These are phyloP conservation scores for Hypanus sabinus DNA, from an alignment of 2,113 vertebrate species.

Conservation along the genomic window DNA sequence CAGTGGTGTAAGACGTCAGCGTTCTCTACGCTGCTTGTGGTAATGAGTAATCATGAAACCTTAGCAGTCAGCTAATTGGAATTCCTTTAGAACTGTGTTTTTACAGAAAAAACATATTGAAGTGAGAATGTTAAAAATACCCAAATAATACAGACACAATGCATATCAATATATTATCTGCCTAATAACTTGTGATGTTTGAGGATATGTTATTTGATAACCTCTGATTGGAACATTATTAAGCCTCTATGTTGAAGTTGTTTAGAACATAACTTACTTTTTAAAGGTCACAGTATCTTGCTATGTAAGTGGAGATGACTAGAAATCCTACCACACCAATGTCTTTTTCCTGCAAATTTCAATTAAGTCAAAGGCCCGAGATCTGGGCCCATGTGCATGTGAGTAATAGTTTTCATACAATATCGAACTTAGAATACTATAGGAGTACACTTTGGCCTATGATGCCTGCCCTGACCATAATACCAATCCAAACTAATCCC, in stretches of 20 bases:
- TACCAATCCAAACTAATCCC: too few relatives aligned
- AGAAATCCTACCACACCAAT: background rate
- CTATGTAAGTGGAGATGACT: background rate
- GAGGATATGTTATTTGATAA: background rate
- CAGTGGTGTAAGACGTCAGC: background rate
- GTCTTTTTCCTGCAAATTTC: too few relatives aligned
- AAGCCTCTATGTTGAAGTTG: background rate
- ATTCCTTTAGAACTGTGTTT: background rate
- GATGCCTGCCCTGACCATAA: too few relatives aligned
- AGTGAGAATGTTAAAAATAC: background rate
- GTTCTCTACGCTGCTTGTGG: background rate
- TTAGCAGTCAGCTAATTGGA: background rate
- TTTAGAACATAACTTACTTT: background rate
- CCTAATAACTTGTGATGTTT: background rate
- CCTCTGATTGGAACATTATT: background rate
- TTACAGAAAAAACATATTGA: background rate
- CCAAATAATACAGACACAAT: background rate
- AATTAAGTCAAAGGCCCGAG: too few relatives aligned
- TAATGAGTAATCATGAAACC: background rate
- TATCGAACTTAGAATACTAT: too few relatives aligned
- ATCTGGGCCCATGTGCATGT: too few relatives aligned
- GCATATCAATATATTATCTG: background rate
- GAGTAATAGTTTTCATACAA: too few relatives aligned
- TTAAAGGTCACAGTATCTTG: conserved; percentile 4
- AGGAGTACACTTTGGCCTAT: too few relatives aligned